Evolutionary conservation across 2,888 invertebrate genomes (phyloP), one percentile per base, ranked within the genome.

Genomic region (Scaptomyza flava): DNA sequence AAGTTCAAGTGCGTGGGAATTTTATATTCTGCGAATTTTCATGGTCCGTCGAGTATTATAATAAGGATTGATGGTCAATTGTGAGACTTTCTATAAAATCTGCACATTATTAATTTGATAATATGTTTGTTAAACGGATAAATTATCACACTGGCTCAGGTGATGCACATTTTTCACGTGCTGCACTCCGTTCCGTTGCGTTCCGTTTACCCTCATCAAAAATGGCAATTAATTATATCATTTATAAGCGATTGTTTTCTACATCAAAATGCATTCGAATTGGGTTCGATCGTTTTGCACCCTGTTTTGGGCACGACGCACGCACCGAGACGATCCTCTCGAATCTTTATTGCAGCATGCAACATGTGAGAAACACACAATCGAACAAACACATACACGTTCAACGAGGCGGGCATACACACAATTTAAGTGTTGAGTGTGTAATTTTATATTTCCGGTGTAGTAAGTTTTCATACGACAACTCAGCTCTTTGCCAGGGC

Each of bases 401-500:
- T 46, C 14, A 53, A 48, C n/a, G 61, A 62, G 56, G 53, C 75
- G 54, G 66, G 66, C 72, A 71, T 64, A 80, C 74, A 80, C 74
- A 89, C 79, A 86, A 84, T 89, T 90, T 87, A 89, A 91, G 90
- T 91, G 90, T 90, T 91, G 90, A 90, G 89, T 90, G 87, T 89
- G 91, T 91, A 91, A 91, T 91, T 91, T 91, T 91, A 91, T 91
- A 91, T 91, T 91, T 91, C 91, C 91, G 91, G 91, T 90, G 88
- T 87, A 89, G 76, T 85, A 82, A 76, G 81, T 89, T 77, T 82
- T 38, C 69, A 80, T 87, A 82, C 82, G 82, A 82, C 81, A 85
- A 85, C 81, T 80, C 75, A 54, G 68, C 77, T 62, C 60, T 63
- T 50, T 73, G 73, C 63, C 79, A 84, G 85, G 87, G 81, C 85